Percentiles rank a stretch among this genome's conserved stretches.
phyloP scores from a whole-genome alignment of 2,113 vertebrate species.

The Eolophus roseicapilla region DNA sequence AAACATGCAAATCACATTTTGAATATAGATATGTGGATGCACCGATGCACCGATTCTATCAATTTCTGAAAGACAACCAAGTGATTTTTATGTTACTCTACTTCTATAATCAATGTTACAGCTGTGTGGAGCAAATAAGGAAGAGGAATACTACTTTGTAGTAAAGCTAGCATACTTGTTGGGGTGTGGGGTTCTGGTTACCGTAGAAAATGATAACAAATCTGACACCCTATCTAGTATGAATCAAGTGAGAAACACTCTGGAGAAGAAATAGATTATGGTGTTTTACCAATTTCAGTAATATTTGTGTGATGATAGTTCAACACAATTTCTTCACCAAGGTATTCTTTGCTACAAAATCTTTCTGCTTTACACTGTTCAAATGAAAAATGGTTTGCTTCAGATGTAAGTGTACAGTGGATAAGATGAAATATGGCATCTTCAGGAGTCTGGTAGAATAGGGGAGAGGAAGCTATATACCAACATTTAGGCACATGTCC shows the following conservation, averaged over 20 bases:
- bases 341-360: background rate
- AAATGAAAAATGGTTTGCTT: background rate
- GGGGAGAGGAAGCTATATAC: background rate
- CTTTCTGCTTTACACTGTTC: background rate
- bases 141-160: background rate
- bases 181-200: background rate
- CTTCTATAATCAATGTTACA: background rate
- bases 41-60: background rate
- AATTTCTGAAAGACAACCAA: background rate
- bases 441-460: background rate
- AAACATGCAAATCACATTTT: background rate
- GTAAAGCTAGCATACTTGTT: background rate
- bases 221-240: background rate
- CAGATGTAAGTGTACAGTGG: background rate
- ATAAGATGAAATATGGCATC: background rate
- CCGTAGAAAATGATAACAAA: background rate
- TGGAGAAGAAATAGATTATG: background rate
- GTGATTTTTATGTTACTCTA: background rate
- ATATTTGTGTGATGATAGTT: background rate
- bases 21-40: background rate
- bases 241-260: background rate
- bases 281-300: background rate
- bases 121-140: background rate
- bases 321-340: background rate
- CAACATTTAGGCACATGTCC: rapidly evolving